Evolutionary conservation across 2,797 vertebrate genomes (phyloP).

Genomic region (Cottoperca gobio): DNA sequence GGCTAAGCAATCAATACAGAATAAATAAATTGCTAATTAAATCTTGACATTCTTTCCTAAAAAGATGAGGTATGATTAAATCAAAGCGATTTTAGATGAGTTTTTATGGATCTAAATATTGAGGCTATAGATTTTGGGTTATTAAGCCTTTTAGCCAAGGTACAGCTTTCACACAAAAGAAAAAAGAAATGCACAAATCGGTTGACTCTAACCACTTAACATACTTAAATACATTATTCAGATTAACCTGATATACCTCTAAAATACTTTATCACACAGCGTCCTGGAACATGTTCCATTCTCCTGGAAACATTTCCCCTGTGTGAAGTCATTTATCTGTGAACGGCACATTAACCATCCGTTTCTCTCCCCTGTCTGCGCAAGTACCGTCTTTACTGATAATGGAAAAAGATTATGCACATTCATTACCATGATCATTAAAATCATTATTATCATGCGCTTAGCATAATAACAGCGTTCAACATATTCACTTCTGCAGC

Average conservation of each 20-base stretch:
- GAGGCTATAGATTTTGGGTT: neutral
- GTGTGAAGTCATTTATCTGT: slow-evolving; percentile 62
- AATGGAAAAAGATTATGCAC: slow-evolving; percentile 79
- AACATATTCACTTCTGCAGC: slow-evolving; percentile 42
- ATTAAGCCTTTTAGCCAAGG: neutral
- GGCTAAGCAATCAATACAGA: neutral
- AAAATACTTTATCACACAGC: slow-evolving; percentile 2
- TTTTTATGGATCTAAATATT: slow-evolving; percentile 5
- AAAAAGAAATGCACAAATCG: neutral
- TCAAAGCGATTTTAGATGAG: slow-evolving; percentile 10
- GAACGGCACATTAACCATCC: slow-evolving; percentile 73
- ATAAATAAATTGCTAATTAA: slow-evolving; percentile 4
- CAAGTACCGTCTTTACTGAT: slow-evolving; percentile 63
- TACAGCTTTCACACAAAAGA: slow-evolving; percentile 1
- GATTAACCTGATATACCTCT: neutral
- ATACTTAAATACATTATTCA: neutral
- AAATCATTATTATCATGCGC: slow-evolving; percentile 70
- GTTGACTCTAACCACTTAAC: neutral
- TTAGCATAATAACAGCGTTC: slow-evolving; percentile 67
- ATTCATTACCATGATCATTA: slow-evolving; percentile 82
- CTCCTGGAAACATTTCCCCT: slow-evolving; percentile 46
- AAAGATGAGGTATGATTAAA: neutral
- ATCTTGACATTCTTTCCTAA: slow-evolving; percentile 5
- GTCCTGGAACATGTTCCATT: slow-evolving; percentile 53
- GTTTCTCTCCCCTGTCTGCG: slow-evolving; percentile 55